Percentiles rank a stretch among this genome's conserved stretches.
Evolutionary conservation across 2,888 invertebrate genomes (phyloP).

Genomic region (Pyrrhosoma nymphula): DNA sequence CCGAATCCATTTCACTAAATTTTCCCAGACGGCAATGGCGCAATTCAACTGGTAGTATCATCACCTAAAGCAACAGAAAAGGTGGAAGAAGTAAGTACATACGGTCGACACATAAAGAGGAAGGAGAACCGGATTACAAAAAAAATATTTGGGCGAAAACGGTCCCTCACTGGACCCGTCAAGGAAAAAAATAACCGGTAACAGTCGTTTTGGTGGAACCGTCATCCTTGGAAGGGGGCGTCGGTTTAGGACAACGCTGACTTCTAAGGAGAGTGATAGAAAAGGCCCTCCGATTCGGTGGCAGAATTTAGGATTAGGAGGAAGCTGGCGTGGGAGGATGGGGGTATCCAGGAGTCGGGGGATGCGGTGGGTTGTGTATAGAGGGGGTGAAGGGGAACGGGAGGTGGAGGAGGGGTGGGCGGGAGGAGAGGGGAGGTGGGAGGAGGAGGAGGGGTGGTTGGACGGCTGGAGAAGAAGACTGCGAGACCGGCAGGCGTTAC

Average conservation of each 20-base stretch:
- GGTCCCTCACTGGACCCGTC: neutral
- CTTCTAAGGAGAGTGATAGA: neutral
- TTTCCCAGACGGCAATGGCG: neutral
- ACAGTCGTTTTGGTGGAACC: neutral
- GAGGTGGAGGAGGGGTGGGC: constrained; percentile 13
- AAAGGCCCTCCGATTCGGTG: neutral
- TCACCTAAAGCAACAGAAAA: neutral
- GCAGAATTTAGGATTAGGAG: neutral
- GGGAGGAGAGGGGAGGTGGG: constrained; percentile 31
- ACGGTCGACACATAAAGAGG: neutral
- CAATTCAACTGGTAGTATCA: neutral
- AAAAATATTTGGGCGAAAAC: neutral
- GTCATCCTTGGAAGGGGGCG: neutral
- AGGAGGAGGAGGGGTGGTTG: neutral
- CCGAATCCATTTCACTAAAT: neutral
- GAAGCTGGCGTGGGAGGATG: neutral
- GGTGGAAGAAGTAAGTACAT: neutral
- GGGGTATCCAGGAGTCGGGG: neutral
- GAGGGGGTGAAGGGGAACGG: neutral
- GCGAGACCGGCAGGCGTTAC: constrained; percentile 34
- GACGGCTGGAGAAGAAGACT: neutral
- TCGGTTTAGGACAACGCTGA: neutral
- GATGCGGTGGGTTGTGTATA: neutral
- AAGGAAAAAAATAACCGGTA: neutral
- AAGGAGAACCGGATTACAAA: neutral